phyloP scores from a whole-genome alignment of 2,888 invertebrate species.

The Agrotis clavis region DNA sequence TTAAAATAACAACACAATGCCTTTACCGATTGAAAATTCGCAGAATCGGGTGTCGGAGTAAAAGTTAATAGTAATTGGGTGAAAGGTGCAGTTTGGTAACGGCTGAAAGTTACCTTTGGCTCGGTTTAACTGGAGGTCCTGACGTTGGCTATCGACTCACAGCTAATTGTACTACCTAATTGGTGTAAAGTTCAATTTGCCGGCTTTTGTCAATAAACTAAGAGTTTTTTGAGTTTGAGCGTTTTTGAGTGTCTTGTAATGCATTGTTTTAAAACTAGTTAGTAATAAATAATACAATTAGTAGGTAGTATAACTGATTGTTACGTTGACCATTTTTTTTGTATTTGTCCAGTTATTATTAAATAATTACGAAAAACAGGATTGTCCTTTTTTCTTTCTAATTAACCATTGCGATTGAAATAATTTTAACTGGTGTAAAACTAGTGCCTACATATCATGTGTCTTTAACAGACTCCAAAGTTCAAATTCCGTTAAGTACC shows the following conservation, averaged over 20 bases:
- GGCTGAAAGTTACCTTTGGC: slow-evolving; percentile 24
- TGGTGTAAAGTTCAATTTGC: slow-evolving; percentile 26
- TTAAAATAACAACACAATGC: not conserved
- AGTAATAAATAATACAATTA: not conserved
- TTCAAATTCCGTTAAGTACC: not conserved
- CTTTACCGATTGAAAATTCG: slow-evolving; percentile 14
- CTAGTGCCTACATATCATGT: not conserved
- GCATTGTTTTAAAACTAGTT: not conserved
- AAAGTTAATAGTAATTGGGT: slow-evolving; percentile 42
- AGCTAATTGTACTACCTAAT: slow-evolving; percentile 17
- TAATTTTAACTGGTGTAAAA: not conserved
- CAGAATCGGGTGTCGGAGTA: slow-evolving; percentile 12
- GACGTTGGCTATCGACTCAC: slow-evolving; percentile 19
- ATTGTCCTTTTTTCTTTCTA: not conserved
- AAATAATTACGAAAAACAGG: not conserved
- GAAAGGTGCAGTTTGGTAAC: slow-evolving; percentile 36
- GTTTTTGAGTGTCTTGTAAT: not conserved
- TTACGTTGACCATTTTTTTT: no score
- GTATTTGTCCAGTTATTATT: no score
- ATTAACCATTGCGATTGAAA: not conserved
- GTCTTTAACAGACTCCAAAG: not conserved
- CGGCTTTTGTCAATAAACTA: slow-evolving; percentile 10
- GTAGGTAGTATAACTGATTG: no score
- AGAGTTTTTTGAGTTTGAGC: not conserved
- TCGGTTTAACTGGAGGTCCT: slow-evolving; percentile 7